Conservation (phyloP, 2,888 invertebrate species). For the Crepidodera aurea region DNA sequence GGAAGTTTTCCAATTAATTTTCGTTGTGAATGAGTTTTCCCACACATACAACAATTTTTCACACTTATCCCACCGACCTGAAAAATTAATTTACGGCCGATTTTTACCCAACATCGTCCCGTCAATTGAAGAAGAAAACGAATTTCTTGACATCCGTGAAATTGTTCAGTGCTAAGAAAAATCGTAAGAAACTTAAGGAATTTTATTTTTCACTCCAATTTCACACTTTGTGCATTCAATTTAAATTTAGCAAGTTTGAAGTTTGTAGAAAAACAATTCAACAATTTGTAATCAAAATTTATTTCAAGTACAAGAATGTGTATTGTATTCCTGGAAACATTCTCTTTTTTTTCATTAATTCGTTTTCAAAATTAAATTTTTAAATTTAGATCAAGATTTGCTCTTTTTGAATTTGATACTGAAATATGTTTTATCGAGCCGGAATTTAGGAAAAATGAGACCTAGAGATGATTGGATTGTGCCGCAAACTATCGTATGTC, state of each 20-base stretch:
- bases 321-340: too few relatives aligned
- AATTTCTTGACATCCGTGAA: conserved; percentile 4
- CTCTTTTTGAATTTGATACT: too few relatives aligned
- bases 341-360: too few relatives aligned
- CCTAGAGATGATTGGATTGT: too few relatives aligned
- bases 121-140: background rate
- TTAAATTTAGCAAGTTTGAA: conserved; percentile 11
- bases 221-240: conserved; percentile 20
- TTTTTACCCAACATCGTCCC: background rate
- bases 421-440: too few relatives aligned
- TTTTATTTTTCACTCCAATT: conserved; percentile 22
- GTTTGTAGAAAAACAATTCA: background rate
- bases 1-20: background rate
- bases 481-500: too few relatives aligned
- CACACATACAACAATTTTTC: background rate
- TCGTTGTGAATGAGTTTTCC: background rate
- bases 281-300: background rate
- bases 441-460: too few relatives aligned
- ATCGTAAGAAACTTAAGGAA: conserved; percentile 8
- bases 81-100: conserved; percentile 1
- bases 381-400: too few relatives aligned
- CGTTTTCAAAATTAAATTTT: too few relatives aligned
- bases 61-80: background rate
- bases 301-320: background rate
- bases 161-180: conserved; percentile 18